Base-by-base conservation (phyloP, 2,888 invertebrate genomes). In the Lepas anatifera region DNA sequence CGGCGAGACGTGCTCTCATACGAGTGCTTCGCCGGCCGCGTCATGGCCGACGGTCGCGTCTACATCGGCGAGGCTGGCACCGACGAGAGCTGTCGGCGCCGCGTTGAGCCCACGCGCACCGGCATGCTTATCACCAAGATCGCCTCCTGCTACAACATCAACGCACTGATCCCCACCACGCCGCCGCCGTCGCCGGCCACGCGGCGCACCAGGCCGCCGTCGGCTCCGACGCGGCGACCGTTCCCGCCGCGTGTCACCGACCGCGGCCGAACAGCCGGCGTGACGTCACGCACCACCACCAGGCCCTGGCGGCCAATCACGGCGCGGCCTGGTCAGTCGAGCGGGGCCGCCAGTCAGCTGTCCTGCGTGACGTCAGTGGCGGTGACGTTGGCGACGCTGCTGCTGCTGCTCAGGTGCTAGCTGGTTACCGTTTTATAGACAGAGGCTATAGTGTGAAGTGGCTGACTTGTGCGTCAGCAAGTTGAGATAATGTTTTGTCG, bases 21-120 rank as follows among this genome's bases (percentile, higher is more conserved):
- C 76, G 87, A 87, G 78, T 87, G 87, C 76, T 87, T 87, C 76
- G 86, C 87, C 35, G 87, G 87, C 16, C 79, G 83, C 27, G 85
- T 85, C 69, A 81, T 84, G 22, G 81, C 83, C 29, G 83, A 84
- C 48, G 83, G 83, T 52, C 84, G 85, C 74, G 85, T 87, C 73
- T 85, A 83, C 76, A 87, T 87, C 71, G 85, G 84, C 76, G 87
- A 87, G 80, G 87, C 87, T 35, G 87, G 87, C 0, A 70, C 66
- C 27, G 66, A 41, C 18, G 85, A 85, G 75, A 84, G 85, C 75
- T 87, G 87, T 75, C 83, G 84, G 74, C 80, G 86, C 72, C 81
- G 83, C 73, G 83, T 85, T 39, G 83, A 86, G 77, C 85, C 86
- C 2, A 79, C 82, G 67, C 80, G 78, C 46, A 82, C 83, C 75